Base-by-base conservation (phyloP, 2,888 invertebrate species). In the Chalcis sispes region DNA sequence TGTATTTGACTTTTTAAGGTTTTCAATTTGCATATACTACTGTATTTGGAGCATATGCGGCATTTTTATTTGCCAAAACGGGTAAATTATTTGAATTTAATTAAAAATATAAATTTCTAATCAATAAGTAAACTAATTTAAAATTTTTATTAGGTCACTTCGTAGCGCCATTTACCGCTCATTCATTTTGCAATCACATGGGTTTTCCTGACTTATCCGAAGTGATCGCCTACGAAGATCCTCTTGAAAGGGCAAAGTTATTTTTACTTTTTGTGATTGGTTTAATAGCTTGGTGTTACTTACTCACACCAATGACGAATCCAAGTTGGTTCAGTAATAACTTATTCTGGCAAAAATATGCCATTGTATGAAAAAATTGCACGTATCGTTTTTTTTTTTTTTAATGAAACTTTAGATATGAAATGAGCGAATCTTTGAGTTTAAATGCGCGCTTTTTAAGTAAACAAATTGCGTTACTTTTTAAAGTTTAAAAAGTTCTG, bases 101-200 rank as follows among this genome's bases (percentile, higher is more conserved):
- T n/a, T 32, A 10, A 40, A 20, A 42, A 42, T 25, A 69, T 52
- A 73, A 59, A 23, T 70, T 69, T 72, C 75, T 62, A 62, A 48
- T 67, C 46, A 75, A 29, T 46, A 65, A 54, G 25, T n/a, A n/a
- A 23, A 75, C 56, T 15, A 46, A 75, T 23, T 8, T 69, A 40
- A 70, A 75, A 46, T 62, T 76, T 65, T 62, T 76, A 69, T 89
- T 90, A 93, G 97, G 97, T 46, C 97, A 98, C 88, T 93, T 98
- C 82, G 90, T 94, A 20, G 96, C 98, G 0, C 95, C 97, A 2
- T 93, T 98, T 81, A 89, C 96, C 18, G 97, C 95, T 1, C 98
- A 98, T 89, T 94, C 96, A 40, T 97, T 98, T 89, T 98, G 98
- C 89, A 98, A 98, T 89, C 95, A 96, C 89, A 97, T 98, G 96